Base-by-base conservation (phyloP, 2,888 invertebrate genomes). In the Agonum fuliginosum region DNA sequence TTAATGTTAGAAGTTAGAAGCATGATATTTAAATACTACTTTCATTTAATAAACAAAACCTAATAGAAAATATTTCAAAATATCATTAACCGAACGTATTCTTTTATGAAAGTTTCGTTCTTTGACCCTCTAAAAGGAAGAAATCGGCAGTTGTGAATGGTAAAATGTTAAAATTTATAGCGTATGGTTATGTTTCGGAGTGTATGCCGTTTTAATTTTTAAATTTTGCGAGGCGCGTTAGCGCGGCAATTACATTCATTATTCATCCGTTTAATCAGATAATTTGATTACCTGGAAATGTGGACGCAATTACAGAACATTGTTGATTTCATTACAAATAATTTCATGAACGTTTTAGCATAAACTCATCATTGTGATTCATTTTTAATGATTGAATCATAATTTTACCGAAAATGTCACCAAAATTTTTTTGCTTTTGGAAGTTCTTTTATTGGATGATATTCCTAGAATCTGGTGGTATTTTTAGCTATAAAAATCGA, bases 281-380 rank as follows among this genome's bases (percentile, higher is more conserved):
- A 67, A 67, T 67, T 67, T 67, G 41, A 67, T 67, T 67, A 67
- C 0, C 22, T 20, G n/a, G 3, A 41, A 67, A 67, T 41, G 37
- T 41, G 12, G 22, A 17, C 67, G 19, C n/a, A 37, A 41, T 41
- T 34, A 41, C 20, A n/a, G 24, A 24, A 22, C 24, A 54, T 54
- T 24, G 54, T 12, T 22, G 22, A 54, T 24, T 54, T 20, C 41
- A 41, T 41, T 20, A 41, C 4, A 2, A n/a, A 65, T 37, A 20
- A 67, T 41, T 67, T 67, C 58, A 62, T 54, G 20, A 54, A 54
- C 22, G 24, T 54, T 54, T 54, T 54, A 20, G 8, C 54, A 24
- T 54, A 8, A 54, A 54, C 6, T n/a, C n/a, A 54, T 12, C 12
- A 37, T n/a, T 10, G n/a, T n/a, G n/a, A n/a, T n/a, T n/a, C n/a